These are phyloP conservation scores for Synchiropus splendidus DNA, from an alignment of 2,113 vertebrate species.

Conservation along the genomic window DNA sequence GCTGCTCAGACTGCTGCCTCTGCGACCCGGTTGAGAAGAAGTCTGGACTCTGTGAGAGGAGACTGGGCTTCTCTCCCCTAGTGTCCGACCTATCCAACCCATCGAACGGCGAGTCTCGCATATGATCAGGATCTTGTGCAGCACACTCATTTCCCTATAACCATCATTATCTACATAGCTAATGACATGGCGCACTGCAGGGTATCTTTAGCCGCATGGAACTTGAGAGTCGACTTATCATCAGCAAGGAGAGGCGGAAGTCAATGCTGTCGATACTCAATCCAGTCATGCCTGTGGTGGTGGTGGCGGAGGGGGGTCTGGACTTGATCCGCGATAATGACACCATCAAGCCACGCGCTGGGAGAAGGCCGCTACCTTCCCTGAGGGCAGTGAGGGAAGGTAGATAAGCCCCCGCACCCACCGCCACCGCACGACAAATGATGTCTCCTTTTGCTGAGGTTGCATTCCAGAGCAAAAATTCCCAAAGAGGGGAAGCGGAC, in stretches of 20 bases:
- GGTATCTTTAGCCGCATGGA: conserved; percentile 11
- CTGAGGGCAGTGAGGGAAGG: conserved; percentile 9
- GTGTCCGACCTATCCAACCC: too few relatives aligned
- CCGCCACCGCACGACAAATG: too few relatives aligned
- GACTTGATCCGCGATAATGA: conserved; percentile 50
- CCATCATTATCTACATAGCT: too few relatives aligned
- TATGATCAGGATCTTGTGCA: too few relatives aligned
- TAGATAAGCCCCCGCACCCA: conserved; percentile 20
- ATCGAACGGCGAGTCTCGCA: too few relatives aligned
- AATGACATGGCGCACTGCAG: background rate
- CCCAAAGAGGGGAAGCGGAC: background rate
- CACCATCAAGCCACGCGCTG: conserved; percentile 32
- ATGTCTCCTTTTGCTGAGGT: too few relatives aligned
- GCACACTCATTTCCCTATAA: too few relatives aligned
- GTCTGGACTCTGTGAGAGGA: too few relatives aligned
- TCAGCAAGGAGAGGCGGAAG: conserved; percentile 12
- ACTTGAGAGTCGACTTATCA: conserved; percentile 26
- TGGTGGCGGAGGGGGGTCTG: conserved; percentile 21
- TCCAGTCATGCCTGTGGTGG: conserved; percentile 37
- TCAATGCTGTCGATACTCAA: conserved; percentile 43
- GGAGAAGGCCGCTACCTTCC: conserved; percentile 20
- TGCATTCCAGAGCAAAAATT: background rate
- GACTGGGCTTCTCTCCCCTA: too few relatives aligned
- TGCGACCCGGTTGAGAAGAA: too few relatives aligned
- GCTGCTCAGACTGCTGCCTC: too few relatives aligned